Evolutionary conservation across 2,888 invertebrate genomes (phyloP), one percentile per base, ranked within the genome.

Genomic region (Tigriopus californicus): DNA sequence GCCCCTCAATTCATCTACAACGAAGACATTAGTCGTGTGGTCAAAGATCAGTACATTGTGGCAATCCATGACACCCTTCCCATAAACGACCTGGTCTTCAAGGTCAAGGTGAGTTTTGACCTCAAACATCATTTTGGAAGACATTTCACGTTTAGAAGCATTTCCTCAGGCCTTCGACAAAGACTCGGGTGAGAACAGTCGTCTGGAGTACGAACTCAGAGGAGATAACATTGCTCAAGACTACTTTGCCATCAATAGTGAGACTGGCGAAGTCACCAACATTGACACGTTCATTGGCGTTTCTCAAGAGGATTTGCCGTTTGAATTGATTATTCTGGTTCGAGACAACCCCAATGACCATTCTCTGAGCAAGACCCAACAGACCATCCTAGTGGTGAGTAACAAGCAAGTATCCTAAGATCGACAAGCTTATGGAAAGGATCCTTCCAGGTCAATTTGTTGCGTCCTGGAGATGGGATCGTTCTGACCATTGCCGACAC

Each of bases 161-260:
- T n/a, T n/a, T 33, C 8, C 8, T 33, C 8, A 85, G 77, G 91
- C 92, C 0, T 80, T 80, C 64, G 92, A 94, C 71, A 78, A 79
- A 64, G 92, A 94, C 69, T 83, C 85, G 59, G 87, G 87, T 1
- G 80, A 81, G 63, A 85, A 79, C 69, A 90, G 90, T 1, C 80
- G 80, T 67, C 73, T 92, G 22, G 79, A 80, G 63, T 92, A 87
- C 63, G 64, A 65, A 12, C 64, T 71, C 33, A 33, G 8, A 33
- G 33, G 33, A 8, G 33, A 33, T 8, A 8, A 33, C 8, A 33
- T 33, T 33, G 33, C 33, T 33, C 33, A 33, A 33, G 33, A 33
- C 8, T 33, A 33, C 33, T 25, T 24, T 12, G 62, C 64, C n/a
- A 65, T 68, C 61, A 64, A 67, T 53, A 70, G 77, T 66, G 71